phyloP scores from a whole-genome alignment of 30 jellyfish, hydroid and myxozoan species.

The Cassiopea andromeda region DNA sequence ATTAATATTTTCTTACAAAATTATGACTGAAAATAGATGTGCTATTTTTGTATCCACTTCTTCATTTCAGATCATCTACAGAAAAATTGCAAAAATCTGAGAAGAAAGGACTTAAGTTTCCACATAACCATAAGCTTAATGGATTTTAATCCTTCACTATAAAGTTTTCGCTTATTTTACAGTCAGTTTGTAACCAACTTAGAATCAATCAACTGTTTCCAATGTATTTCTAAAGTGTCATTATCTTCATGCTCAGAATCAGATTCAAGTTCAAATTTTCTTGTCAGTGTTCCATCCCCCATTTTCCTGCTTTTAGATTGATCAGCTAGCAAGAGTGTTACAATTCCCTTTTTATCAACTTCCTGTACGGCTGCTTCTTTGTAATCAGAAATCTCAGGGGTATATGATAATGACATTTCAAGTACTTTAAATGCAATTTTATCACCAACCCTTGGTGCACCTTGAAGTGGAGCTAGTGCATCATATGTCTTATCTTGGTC shows the following conservation, averaged over 20 bases:
- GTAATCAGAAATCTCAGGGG: slow-evolving; percentile 65
- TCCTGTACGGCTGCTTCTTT: slow-evolving; percentile 47
- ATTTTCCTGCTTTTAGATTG: slow-evolving; percentile 8
- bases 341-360: neutral
- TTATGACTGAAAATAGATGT: too few species aligned
- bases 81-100: too few species aligned
- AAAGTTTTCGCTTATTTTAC: neutral
- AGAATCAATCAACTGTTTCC: slow-evolving; percentile 22
- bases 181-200: neutral
- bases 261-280: slow-evolving; percentile 35
- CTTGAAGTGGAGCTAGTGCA: slow-evolving; percentile 20
- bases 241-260: slow-evolving; percentile 29
- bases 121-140: neutral
- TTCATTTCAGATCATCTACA: too few species aligned
- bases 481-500: neutral
- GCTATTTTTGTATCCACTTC: too few species aligned
- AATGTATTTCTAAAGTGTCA: slow-evolving; percentile 13
- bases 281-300: slow-evolving; percentile 30
- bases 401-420: slow-evolving; percentile 52
- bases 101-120: neutral
- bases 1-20: too few species aligned
- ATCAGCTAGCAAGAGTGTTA: slow-evolving; percentile 19
- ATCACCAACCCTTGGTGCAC: slow-evolving; percentile 65
- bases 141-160: neutral
- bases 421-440: slow-evolving; percentile 46